These are phyloP conservation scores for Apamea sordens DNA, from an alignment of 2,888 invertebrate species.

Conservation along the genomic window DNA sequence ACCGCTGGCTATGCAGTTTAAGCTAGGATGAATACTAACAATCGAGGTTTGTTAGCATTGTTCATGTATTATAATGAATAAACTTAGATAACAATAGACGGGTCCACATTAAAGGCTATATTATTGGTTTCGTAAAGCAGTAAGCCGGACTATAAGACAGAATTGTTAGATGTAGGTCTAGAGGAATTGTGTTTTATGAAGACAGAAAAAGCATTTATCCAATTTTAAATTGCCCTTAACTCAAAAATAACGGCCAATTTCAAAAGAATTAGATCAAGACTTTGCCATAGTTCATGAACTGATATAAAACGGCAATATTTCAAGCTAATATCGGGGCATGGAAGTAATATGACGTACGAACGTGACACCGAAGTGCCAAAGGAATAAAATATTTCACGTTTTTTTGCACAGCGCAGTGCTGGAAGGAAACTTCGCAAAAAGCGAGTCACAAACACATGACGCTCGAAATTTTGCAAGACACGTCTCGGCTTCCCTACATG, in stretches of 20 bases:
- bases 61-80: slow-evolving; percentile 25
- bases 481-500: slow-evolving; percentile 64
- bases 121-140: not conserved
- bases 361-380: slow-evolving; percentile 72
- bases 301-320: slow-evolving; percentile 64
- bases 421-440: slow-evolving; percentile 66
- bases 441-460: slow-evolving; percentile 75
- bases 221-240: slow-evolving; percentile 47
- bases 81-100: not conserved
- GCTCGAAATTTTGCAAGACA: slow-evolving; percentile 76
- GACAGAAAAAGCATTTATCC: slow-evolving; percentile 16
- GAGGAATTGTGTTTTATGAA: not conserved
- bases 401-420: slow-evolving; percentile 66
- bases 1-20: slow-evolving; percentile 21
- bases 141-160: not conserved
- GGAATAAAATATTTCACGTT: slow-evolving; percentile 72
- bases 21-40: slow-evolving; percentile 38
- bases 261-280: slow-evolving; percentile 55
- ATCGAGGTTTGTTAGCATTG: slow-evolving; percentile 43
- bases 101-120: not conserved
- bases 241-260: slow-evolving; percentile 51
- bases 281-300: slow-evolving; percentile 50
- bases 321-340: slow-evolving; percentile 58
- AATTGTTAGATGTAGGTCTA: not conserved
- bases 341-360: slow-evolving; percentile 68